A percentile compares a stretch with the other conserved stretches of the same genome.
These are phyloP conservation scores for Lepus europaeus DNA, from an alignment of 2,113 vertebrate genomes.

Conservation along the genomic window DNA sequence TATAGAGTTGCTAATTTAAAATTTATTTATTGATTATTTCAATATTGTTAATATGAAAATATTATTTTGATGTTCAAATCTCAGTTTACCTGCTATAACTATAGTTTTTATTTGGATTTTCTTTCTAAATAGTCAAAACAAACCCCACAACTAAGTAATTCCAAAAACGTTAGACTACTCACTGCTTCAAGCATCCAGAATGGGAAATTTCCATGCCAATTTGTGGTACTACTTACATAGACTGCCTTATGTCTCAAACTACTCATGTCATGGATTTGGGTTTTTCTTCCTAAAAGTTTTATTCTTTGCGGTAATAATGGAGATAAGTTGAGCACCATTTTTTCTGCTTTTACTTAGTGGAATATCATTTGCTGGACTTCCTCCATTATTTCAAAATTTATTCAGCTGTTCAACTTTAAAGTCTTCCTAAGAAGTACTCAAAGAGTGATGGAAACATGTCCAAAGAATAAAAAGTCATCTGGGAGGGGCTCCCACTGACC, in stretches of 20 bases:
- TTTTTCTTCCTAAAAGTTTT: background rate
- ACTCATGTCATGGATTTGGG: background rate
- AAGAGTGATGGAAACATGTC: background rate
- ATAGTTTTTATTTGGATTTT: background rate
- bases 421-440: background rate
- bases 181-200: background rate
- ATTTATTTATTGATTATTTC: background rate
- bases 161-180: background rate
- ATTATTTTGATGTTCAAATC: background rate
- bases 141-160: background rate
- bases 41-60: background rate
- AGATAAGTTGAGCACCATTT: background rate
- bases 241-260: background rate
- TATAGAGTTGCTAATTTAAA: background rate
- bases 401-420: background rate
- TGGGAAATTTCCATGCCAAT: background rate
- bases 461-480: background rate
- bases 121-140: background rate
- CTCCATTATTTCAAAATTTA: background rate
- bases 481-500: background rate
- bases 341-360: background rate
- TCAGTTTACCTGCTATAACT: background rate
- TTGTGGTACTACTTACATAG: background rate
- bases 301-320: background rate
- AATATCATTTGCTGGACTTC: background rate